Evolutionary conservation across 2,888 invertebrate species (phyloP), one percentile per base, ranked within the genome.

Genomic region (Ichneumoninae sp.): DNA sequence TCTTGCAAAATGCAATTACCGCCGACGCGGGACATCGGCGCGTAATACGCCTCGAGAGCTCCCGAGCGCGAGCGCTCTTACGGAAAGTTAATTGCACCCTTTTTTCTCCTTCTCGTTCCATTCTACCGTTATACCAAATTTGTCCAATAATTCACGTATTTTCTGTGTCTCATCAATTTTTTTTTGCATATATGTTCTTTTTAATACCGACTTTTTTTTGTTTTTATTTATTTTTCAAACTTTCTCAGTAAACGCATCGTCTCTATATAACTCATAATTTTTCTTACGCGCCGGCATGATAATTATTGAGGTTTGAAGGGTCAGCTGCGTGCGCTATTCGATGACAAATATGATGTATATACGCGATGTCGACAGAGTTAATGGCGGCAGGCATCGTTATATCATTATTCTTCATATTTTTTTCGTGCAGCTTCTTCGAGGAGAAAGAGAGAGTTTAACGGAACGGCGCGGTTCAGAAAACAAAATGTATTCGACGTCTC

Each of bases 1-100:
- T 92, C 57, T 92, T 90, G 91, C 91, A 92, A 92, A 86, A 92
- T 91, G 89, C 92, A 92, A 92, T 92, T 92, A 92, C 92, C 87
- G 91, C 91, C 91, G 91, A 91, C 91, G 91, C 92, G 90, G 82
- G 79, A 92, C 91, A 91, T 89, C 90, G 88, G 87, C 89, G 85
- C 74, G 85, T 88, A 86, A 87, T 87, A 86, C 87, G 78, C 81
- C 75, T 63, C 71, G 33, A 26, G 54, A 68, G 75, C 60, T 76
- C 87, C 84, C 85, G 88, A 85, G 85, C 88, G 86, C 69, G 74
- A 65, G 68, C 81, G 63, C 81, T 81, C 77, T 66, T 68, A 30
- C 83, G 87, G 88, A 84, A 88, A 91, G 89, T 92, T 92, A 92
- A 92, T 92, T 92, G 91, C 92, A 85, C 91, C 91, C 91, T 57